Conservation (phyloP, 2,888 invertebrate species). For the Criorhina ranunculi region DNA sequence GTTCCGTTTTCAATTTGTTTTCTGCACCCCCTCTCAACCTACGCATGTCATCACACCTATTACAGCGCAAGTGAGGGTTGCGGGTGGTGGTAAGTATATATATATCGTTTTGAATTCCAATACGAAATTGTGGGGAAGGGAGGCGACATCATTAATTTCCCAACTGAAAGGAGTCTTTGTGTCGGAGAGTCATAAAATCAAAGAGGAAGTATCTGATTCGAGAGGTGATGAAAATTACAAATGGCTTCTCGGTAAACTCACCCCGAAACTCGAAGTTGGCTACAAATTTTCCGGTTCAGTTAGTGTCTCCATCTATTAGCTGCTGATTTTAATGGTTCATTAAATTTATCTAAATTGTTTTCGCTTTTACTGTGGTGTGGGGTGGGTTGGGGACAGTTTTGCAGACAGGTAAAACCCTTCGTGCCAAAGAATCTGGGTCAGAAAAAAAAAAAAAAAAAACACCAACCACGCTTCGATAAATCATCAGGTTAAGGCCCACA, state of each 20-base stretch:
- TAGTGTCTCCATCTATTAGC: conserved; percentile 19
- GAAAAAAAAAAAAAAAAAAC: too few species aligned
- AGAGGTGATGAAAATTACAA: conserved; percentile 52
- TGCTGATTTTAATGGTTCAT: conserved; percentile 38
- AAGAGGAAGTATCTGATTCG: conserved; percentile 1
- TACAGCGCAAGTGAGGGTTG: conserved; percentile 41
- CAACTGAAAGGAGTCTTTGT: conserved; percentile 25
- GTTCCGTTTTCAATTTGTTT: conserved; percentile 78
- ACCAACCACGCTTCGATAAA: background rate
- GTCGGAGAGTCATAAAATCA: conserved; percentile 56
- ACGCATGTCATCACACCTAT: conserved; percentile 68
- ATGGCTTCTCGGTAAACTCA: conserved; percentile 24
- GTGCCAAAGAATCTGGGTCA: conserved; percentile 39
- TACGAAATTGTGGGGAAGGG: conserved; percentile 6
- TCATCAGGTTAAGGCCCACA: background rate
- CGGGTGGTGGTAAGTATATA: conserved; percentile 54
- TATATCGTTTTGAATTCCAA: conserved; percentile 62
- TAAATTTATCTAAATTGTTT: conserved; percentile 15
- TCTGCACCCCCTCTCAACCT: conserved; percentile 34
- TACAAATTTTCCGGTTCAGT: conserved; percentile 9
- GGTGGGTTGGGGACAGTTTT: too few species aligned
- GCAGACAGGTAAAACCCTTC: background rate
- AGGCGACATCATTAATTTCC: conserved; percentile 57
- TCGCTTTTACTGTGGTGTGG: background rate
- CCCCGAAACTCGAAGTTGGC: background rate